A percentile compares a stretch with the other conserved stretches of the same genome.
Evolutionary conservation across 2,797 vertebrate species (phyloP).

Genomic region (Crenuchus spilurus): DNA sequence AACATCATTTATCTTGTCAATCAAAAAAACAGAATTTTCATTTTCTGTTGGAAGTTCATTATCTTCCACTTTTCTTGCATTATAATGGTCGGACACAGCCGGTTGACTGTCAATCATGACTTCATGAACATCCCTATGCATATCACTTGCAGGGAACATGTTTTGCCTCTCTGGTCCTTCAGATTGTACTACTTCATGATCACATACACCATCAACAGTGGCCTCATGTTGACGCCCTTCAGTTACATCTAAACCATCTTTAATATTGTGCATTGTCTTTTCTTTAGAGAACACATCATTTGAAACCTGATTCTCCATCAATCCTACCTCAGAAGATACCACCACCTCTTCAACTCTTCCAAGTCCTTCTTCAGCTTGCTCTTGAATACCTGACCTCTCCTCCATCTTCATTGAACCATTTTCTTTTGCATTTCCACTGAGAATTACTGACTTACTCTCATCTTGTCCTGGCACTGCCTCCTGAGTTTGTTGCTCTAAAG

Average conservation of each 20-base stretch:
- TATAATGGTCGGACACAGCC: not conserved
- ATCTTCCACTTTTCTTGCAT: not conserved
- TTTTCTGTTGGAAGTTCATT: not conserved
- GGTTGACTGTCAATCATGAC: not conserved
- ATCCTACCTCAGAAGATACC: conserved; percentile 9
- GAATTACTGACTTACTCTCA: not conserved
- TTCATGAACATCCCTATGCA: not conserved
- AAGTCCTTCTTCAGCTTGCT: not conserved
- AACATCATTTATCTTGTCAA: not conserved
- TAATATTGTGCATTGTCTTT: not conserved
- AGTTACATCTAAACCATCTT: not conserved
- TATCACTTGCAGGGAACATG: not conserved
- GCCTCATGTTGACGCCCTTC: not conserved
- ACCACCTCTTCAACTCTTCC: not conserved
- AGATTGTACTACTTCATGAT: not conserved
- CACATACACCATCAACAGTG: not conserved
- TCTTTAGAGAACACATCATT: too few species aligned
- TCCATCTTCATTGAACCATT: not conserved
- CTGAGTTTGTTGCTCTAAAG: not conserved
- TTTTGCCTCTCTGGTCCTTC: not conserved
- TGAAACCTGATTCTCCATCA: not conserved
- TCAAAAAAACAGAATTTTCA: not conserved
- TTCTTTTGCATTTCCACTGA: not conserved
- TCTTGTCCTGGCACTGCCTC: not conserved
- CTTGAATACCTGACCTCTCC: not conserved